Percentiles rank a stretch among this genome's conserved stretches.
Conservation (phyloP, 2,113 vertebrate genomes). For the Lampris megalopsis region DNA sequence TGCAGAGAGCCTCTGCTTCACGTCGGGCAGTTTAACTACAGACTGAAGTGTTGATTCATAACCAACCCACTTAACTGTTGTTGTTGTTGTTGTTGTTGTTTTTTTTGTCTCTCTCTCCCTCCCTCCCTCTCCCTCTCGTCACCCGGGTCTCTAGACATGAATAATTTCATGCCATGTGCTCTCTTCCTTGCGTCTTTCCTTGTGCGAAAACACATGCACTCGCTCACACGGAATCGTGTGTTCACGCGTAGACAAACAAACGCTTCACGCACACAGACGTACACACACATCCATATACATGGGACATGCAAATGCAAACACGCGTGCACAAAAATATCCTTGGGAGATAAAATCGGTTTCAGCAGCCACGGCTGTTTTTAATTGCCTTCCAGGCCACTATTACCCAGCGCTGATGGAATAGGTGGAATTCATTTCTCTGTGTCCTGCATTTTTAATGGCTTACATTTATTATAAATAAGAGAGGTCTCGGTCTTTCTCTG, state of each 20-base stretch:
- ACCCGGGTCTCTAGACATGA: not conserved
- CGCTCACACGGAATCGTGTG: not conserved
- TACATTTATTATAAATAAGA: conserved; percentile 54
- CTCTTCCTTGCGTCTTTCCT: not conserved
- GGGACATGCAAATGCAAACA: no score
- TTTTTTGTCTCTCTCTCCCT: no score
- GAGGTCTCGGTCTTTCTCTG: not conserved
- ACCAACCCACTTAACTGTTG: conserved; percentile 4
- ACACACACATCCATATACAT: not conserved
- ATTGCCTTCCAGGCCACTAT: conserved; percentile 57
- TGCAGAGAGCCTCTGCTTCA: conserved; percentile 11
- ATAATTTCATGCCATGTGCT: not conserved
- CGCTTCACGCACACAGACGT: not conserved
- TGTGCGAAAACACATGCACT: not conserved
- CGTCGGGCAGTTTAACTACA: conserved; percentile 32
- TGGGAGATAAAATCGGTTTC: conserved; percentile 15
- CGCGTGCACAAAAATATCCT: conserved; percentile 4
- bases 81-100: not conserved
- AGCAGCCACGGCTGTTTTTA: conserved; percentile 17
- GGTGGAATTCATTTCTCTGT: conserved; percentile 20
- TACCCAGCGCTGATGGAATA: conserved; percentile 35
- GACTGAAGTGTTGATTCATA: conserved; percentile 1
- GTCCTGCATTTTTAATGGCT: conserved; percentile 64
- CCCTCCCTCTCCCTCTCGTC: no score
- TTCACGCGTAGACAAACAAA: no score